phyloP scores from a whole-genome alignment of 2,888 invertebrate species.

The Poecilus cupreus region DNA sequence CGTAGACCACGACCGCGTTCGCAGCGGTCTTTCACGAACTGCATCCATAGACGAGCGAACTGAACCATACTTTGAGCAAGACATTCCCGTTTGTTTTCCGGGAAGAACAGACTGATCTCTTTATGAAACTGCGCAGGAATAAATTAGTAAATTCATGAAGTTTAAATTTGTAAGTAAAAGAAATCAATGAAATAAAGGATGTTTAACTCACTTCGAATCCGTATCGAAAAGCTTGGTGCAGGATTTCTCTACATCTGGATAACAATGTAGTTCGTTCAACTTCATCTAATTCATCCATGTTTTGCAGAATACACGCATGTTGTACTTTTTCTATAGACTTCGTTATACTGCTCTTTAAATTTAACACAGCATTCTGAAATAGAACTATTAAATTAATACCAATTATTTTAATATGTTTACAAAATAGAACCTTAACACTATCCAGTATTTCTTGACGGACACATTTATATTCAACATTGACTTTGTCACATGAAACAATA shows the following conservation, averaged over 20 bases:
- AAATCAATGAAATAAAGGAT: background rate
- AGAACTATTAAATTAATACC: background rate
- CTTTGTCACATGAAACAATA: conserved; percentile 70
- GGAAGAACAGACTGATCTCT: conserved; percentile 81
- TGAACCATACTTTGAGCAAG: conserved; percentile 79
- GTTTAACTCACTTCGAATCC: conserved; percentile 84
- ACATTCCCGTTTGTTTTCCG: conserved; percentile 69
- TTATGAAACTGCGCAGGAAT: conserved; percentile 77
- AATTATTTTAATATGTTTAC: conserved; percentile 7
- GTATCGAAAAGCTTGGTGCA: conserved; percentile 92
- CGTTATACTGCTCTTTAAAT: conserved; percentile 76
- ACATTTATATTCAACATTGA: conserved; percentile 61
- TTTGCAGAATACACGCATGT: conserved; percentile 73
- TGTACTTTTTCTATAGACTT: conserved; percentile 77
- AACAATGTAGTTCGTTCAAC: conserved; percentile 77
- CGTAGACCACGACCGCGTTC: conserved; percentile 87
- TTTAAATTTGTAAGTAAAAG: background rate
- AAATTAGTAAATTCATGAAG: background rate
- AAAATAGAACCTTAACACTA: background rate
- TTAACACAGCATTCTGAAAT: conserved; percentile 72
- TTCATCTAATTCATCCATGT: conserved; percentile 75
- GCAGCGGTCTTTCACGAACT: conserved; percentile 88
- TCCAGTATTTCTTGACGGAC: conserved; percentile 47
- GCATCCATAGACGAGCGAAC: conserved; percentile 91
- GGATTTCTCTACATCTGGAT: conserved; percentile 82